These are phyloP conservation scores for Tragelaphus buxtoni DNA, from an alignment of 2,113 vertebrate genomes.

Conservation along the genomic window DNA sequence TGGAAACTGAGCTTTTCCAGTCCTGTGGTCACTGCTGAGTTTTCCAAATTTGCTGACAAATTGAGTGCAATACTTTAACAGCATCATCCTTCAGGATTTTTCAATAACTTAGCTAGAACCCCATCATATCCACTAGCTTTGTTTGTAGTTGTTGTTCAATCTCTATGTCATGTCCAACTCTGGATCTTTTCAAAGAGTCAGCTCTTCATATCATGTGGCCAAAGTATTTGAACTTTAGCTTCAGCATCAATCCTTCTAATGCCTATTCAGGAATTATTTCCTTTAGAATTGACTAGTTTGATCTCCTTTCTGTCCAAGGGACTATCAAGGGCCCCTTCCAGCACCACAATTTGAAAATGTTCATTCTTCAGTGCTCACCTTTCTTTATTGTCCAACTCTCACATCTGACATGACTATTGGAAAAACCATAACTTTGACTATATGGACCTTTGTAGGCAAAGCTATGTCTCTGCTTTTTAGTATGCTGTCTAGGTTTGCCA, in stretches of 20 bases:
- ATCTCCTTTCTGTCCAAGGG: background rate
- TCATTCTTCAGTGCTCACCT: background rate
- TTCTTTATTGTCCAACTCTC: background rate
- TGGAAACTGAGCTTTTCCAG: too few species aligned
- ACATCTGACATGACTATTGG: background rate
- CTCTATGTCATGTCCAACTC: background rate
- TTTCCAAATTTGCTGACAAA: too few species aligned
- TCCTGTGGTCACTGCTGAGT: too few species aligned
- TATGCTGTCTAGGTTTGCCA: background rate
- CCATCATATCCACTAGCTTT: background rate
- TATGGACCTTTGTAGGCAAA: background rate
- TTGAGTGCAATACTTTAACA: too few species aligned
- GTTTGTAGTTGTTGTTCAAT: background rate
- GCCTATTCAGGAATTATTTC: background rate
- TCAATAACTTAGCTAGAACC: background rate
- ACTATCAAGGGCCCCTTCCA: background rate
- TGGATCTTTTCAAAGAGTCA: background rate
- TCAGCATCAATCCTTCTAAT: background rate
- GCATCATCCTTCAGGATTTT: too few species aligned
- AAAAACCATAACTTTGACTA: background rate
- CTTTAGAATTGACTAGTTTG: background rate
- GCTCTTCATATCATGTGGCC: background rate
- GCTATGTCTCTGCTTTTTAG: background rate
- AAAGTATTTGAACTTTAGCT: background rate
- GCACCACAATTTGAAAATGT: accelerated